Conservation (phyloP, 2,113 vertebrate genomes). For the Corydoras sp. region DNA sequence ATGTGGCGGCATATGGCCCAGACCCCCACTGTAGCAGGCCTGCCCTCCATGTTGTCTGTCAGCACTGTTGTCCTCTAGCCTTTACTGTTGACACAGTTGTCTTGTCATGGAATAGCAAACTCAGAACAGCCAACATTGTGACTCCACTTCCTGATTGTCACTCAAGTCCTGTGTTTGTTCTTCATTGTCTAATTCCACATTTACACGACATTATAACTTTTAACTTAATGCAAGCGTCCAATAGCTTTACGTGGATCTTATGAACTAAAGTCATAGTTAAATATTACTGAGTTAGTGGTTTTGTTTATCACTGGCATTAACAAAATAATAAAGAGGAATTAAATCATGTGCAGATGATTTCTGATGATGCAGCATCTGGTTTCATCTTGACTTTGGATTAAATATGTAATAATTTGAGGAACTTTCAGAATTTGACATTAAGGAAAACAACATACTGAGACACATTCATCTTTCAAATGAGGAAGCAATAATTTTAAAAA, state of each 20-base stretch:
- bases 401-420: background rate
- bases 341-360: conserved; percentile 1
- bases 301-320: background rate
- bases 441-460: background rate
- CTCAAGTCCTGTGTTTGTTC: conserved; percentile 8
- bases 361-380: background rate
- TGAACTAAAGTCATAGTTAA: too few species aligned
- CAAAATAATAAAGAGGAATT: background rate
- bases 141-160: conserved; percentile 21
- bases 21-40: conserved; percentile 44
- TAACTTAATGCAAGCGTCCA: too few species aligned
- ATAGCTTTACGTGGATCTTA: too few species aligned
- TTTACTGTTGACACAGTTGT: conserved; percentile 43
- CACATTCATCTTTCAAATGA: background rate
- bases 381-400: background rate
- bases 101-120: conserved; percentile 29
- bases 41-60: conserved; percentile 37
- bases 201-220: too few species aligned
- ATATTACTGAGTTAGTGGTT: background rate
- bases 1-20: conserved; percentile 46
- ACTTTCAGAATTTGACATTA: background rate
- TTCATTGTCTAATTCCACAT: too few species aligned
- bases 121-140: conserved; percentile 7
- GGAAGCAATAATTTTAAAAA: too few species aligned
- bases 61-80: conserved; percentile 32